A percentile compares a stretch with the other conserved stretches of the same genome.
Conservation (phyloP, 2,797 vertebrate species). For the Spondyliosoma cantharus region DNA sequence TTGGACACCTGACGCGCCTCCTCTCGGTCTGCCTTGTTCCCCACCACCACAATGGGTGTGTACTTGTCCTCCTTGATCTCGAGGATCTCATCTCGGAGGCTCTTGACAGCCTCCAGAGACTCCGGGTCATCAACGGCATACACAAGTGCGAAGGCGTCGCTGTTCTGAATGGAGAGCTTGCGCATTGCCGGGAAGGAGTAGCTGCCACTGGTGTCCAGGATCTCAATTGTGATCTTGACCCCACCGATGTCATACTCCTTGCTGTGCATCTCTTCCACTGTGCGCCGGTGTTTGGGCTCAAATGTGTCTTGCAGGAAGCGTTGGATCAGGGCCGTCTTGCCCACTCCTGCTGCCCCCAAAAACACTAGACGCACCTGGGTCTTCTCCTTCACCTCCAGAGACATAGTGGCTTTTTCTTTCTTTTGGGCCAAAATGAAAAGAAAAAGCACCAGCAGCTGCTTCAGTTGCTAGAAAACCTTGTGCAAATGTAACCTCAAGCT, state of each 20-base stretch:
- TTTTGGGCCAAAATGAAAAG: conserved; percentile 2
- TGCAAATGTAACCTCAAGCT: conserved; percentile 20
- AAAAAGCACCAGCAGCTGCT: conserved; percentile 11
- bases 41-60: conserved; percentile 91
- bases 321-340: conserved; percentile 91
- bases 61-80: conserved; percentile 92
- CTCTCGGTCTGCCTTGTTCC: conserved; percentile 89
- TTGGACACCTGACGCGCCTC: conserved; percentile 81
- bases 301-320: conserved; percentile 92
- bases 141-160: conserved; percentile 91
- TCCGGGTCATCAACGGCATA: conserved; percentile 90
- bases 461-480: conserved; percentile 13
- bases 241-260: conserved; percentile 90
- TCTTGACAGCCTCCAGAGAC: conserved; percentile 89
- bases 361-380: conserved; percentile 91
- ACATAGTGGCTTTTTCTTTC: conserved; percentile 80
- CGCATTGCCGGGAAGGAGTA: conserved; percentile 96
- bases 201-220: conserved; percentile 94
- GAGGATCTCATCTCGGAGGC: conserved; percentile 91
- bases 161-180: conserved; percentile 92
- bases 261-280: conserved; percentile 92
- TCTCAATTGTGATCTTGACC: conserved; percentile 88
- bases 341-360: conserved; percentile 91
- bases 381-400: conserved; percentile 90
- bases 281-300: conserved; percentile 90